Base-by-base conservation (phyloP, 2,113 vertebrate species). In the Ceyx melanurus region DNA sequence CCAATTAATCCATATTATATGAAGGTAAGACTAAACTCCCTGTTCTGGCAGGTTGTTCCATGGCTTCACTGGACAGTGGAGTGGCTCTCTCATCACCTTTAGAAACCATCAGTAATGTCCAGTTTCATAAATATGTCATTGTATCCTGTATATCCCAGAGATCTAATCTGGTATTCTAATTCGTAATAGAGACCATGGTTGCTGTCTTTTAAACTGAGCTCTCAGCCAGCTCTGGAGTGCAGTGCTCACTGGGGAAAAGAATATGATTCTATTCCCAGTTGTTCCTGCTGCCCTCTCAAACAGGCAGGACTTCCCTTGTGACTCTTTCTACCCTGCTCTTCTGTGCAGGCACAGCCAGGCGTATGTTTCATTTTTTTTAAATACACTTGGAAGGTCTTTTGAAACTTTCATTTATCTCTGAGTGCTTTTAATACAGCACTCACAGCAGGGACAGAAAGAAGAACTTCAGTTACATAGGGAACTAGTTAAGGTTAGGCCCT, bases 141-240 rank as follows among this genome's bases (percentile, higher is more conserved):
- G 45, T 65, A 43, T 89, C 28, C 40, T 21, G 3, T 72, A 58
- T 82, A 87, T 45, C 29, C 5, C 42, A 62, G 79, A 92, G 31
- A 54, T 50, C 80, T 93, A 53, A 93, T 78, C 66, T 90, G 62
- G 61, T 94, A 89, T 81, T 86, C 60, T 91, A 84, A 78, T 78
- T 91, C 1, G 0, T 53, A 77, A 60, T 54, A 48, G 66, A 82
- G 57, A 53, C 19, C 35, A 8, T 35, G 35, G 53, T 19, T 78
- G 66, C 31, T 78, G 43, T 65, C 57, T 90, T 88, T 65, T 76
- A 40, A 80, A 68, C 15, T 45, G 43, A 93, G 66, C 57, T 81
- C 53, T 86, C 31, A 71, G 73, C n/a, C n/a, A 80, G 14, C 40
- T 82, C 67, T 62, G 67, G 14, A 61, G 42, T 37, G 11, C 53